Percentiles rank a stretch among this genome's conserved stretches.
These are phyloP conservation scores for Hassar affinis DNA, from an alignment of 2,113 vertebrate species.

Conservation along the genomic window DNA sequence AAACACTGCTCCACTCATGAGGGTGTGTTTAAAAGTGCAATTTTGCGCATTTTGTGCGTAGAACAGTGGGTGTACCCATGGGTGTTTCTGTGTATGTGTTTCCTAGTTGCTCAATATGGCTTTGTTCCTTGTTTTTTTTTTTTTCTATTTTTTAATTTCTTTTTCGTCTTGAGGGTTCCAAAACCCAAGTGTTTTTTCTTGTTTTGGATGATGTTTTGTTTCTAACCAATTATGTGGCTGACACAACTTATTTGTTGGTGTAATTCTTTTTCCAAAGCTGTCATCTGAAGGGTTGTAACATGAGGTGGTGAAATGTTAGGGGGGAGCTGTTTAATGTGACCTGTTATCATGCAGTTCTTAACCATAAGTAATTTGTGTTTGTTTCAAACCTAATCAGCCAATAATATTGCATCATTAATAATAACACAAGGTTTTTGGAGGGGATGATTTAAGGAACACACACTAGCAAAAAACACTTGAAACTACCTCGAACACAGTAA, in stretches of 20 bases:
- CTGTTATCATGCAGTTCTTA: slow-evolving; percentile 10
- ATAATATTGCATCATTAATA: background rate
- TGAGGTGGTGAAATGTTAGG: background rate
- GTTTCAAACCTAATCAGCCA: background rate
- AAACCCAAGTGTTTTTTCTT: slow-evolving; percentile 18
- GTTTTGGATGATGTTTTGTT: slow-evolving; percentile 36
- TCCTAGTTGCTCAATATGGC: slow-evolving; percentile 22
- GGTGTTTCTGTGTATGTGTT: slow-evolving; percentile 25
- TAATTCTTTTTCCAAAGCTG: slow-evolving; percentile 40
- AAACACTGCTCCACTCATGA: slow-evolving; percentile 12
- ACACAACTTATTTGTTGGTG: slow-evolving; percentile 47
- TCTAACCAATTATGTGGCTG: slow-evolving; percentile 41
- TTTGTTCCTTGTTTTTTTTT: slow-evolving; percentile 15
- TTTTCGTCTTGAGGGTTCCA: background rate
- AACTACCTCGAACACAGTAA: background rate
- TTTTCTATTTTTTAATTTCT: no score
- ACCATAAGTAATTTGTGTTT: background rate
- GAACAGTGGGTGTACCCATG: slow-evolving; percentile 14
- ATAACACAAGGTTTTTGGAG: background rate
- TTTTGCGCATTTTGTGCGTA: slow-evolving; percentile 9
- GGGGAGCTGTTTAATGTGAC: slow-evolving; percentile 36
- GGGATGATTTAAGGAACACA: background rate
- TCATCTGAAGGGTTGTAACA: background rate
- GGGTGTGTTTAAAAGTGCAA: slow-evolving; percentile 1
- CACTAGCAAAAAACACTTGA: no score